These are phyloP conservation scores for Gallinago undulata DNA, from an alignment of 2,113 vertebrate genomes.

Conservation along the genomic window DNA sequence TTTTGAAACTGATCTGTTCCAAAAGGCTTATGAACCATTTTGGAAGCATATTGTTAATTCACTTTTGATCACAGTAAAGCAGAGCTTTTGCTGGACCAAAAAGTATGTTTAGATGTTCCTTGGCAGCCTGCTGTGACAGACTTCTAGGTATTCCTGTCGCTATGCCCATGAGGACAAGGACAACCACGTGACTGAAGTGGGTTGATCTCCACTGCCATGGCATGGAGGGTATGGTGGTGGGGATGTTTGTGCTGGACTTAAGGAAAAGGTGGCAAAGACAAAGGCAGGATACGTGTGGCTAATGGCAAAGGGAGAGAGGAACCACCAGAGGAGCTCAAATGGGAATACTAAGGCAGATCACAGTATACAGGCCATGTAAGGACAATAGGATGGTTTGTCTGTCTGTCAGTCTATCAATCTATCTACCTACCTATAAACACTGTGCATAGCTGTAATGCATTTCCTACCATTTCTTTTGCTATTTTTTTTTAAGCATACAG, in stretches of 20 bases:
- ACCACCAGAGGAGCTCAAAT: background rate
- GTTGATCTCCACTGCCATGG: fast-evolving
- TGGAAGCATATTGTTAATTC: background rate
- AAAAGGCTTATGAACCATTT: background rate
- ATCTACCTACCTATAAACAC: background rate
- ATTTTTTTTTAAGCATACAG: background rate
- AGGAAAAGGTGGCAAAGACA: background rate
- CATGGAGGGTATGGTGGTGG: background rate
- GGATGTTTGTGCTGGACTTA: background rate
- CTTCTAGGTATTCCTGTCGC: background rate
- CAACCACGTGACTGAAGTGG: fast-evolving
- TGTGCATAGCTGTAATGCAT: background rate
- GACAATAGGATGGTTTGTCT: background rate
- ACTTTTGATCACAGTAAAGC: background rate
- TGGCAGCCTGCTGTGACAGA: background rate
- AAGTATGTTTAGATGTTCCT: background rate
- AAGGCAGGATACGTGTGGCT: background rate
- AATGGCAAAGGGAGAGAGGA: background rate
- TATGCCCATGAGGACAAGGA: background rate
- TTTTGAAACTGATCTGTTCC: background rate
- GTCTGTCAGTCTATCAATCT: background rate
- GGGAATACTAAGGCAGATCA: background rate
- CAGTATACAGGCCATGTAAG: too few relatives aligned
- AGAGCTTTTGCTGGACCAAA: background rate
- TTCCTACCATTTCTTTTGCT: background rate